These are phyloP conservation scores for Macaria notata DNA, from an alignment of 2,888 invertebrate species.

Conservation along the genomic window DNA sequence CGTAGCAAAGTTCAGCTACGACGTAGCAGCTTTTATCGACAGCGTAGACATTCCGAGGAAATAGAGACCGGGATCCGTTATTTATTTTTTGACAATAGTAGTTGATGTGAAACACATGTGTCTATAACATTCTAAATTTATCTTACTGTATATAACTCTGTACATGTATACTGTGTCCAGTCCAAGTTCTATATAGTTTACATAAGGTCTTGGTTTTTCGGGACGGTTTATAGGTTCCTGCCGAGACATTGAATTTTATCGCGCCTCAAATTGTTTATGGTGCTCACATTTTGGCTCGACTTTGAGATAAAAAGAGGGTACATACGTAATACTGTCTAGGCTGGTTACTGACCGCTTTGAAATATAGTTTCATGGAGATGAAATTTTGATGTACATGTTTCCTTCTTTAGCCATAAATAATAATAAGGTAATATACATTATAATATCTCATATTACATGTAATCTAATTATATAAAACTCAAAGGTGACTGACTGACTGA, in stretches of 20 bases:
- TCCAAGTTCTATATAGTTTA: conserved; percentile 31
- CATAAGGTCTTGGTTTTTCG: conserved; percentile 35
- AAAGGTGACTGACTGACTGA: too few species aligned
- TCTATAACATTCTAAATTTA: neutral
- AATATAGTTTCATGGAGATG: too few species aligned
- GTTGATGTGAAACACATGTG: neutral
- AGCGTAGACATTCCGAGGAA: too few species aligned
- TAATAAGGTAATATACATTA: too few species aligned
- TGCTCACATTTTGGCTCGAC: conserved; percentile 29
- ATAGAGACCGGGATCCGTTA: too few species aligned
- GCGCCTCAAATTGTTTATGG: conserved; percentile 37
- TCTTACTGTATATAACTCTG: conserved; percentile 1
- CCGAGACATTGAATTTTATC: conserved; percentile 38
- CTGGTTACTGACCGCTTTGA: conserved; percentile 5
- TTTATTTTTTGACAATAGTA: too few species aligned
- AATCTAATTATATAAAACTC: too few species aligned
- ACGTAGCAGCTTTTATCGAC: too few species aligned
- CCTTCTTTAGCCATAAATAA: too few species aligned
- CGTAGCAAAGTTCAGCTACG: too few species aligned
- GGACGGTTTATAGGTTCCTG: conserved; percentile 35
- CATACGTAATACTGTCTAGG: conserved; percentile 14
- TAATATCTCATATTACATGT: too few species aligned
- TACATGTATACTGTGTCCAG: conserved; percentile 8
- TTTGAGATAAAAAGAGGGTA: conserved; percentile 14
- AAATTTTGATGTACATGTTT: too few species aligned